phyloP scores from a whole-genome alignment of 2,113 vertebrate species.

The Hymenochirus boettgeri region DNA sequence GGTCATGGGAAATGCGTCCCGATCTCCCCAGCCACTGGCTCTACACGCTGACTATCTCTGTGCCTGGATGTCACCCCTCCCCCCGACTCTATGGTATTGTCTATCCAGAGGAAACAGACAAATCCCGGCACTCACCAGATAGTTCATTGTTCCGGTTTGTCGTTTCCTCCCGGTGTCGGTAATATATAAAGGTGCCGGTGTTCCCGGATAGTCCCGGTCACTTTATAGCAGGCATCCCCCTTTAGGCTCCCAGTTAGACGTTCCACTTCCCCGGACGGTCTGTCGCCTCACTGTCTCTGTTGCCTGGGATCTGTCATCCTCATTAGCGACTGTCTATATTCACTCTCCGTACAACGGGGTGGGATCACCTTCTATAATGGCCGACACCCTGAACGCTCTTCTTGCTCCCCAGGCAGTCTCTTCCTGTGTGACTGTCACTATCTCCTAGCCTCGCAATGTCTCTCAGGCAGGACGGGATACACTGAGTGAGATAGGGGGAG shows the following conservation, averaged over 20 bases:
- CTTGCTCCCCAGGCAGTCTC: conserved; percentile 16
- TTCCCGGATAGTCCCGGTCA: background rate
- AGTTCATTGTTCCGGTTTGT: conserved; percentile 34
- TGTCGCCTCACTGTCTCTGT: conserved; percentile 6
- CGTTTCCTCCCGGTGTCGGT: background rate
- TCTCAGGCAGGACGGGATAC: conserved; percentile 10
- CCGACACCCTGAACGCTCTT: background rate
- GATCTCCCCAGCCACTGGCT: too few relatives aligned
- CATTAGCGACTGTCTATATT: background rate
- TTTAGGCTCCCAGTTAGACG: background rate
- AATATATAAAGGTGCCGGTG: background rate
- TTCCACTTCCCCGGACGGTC: background rate
- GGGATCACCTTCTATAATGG: background rate
- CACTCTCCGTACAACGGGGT: too few relatives aligned
- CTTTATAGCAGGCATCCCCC: conserved; percentile 25
- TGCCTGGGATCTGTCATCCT: conserved; percentile 1
- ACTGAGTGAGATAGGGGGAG: conserved; percentile 30
- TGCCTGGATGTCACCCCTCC: background rate
- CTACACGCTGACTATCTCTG: background rate
- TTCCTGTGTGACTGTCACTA: conserved; percentile 15
- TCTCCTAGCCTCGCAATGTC: conserved; percentile 17
- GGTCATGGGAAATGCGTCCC: too few relatives aligned
- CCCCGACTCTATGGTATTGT: background rate
- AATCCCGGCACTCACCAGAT: conserved; percentile 26
- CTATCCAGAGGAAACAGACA: background rate